A percentile compares a stretch with the other conserved stretches of the same genome.
Evolutionary conservation across 2,113 vertebrate genomes (phyloP).

Genomic region (Xiphorhynchus elegans): DNA sequence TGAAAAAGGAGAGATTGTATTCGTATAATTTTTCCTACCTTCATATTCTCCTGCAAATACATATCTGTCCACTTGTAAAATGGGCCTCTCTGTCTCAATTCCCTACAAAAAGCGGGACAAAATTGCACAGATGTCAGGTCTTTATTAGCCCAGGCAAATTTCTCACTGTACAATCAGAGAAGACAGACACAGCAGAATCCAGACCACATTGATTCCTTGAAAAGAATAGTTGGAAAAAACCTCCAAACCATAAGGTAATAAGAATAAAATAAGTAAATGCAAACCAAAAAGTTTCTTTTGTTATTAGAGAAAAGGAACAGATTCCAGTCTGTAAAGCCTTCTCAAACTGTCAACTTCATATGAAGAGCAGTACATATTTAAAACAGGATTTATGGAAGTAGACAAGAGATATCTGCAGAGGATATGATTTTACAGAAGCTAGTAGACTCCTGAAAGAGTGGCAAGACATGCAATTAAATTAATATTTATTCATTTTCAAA

Average conservation of each 20-base stretch:
- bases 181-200: background rate
- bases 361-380: background rate
- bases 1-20: background rate
- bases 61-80: slow-evolving; percentile 92
- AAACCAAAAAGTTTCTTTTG: background rate
- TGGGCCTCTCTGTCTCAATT: slow-evolving; percentile 90
- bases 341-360: background rate
- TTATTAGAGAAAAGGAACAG: background rate
- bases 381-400: background rate
- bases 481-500: background rate
- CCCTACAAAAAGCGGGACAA: slow-evolving; percentile 77
- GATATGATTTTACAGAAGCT: background rate
- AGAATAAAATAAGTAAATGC: background rate
- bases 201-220: background rate
- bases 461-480: background rate
- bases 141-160: background rate
- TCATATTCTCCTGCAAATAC: slow-evolving; percentile 96
- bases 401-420: background rate
- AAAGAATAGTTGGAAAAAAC: background rate
- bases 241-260: background rate
- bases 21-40: slow-evolving; percentile 74
- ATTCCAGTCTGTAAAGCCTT: background rate
- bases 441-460: background rate
- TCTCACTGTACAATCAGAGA: background rate
- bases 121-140: background rate